Evolutionary conservation across 2,797 vertebrate genomes (phyloP).

Genomic region (Phyllotis vaccarum): DNA sequence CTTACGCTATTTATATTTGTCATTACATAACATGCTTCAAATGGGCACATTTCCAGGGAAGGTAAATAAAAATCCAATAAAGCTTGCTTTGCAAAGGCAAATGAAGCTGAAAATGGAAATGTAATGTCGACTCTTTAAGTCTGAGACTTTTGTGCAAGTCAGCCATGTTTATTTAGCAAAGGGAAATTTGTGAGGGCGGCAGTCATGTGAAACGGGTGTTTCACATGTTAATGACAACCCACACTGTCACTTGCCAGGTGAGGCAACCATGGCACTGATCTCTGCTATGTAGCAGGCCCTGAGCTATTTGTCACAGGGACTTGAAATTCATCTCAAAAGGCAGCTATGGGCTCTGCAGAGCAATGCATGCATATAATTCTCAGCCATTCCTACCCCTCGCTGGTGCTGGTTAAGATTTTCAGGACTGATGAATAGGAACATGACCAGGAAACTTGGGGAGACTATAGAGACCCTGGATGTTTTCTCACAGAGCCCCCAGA

Average conservation of each 20-base stretch:
- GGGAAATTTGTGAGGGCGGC: no score
- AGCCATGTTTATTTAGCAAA: background rate
- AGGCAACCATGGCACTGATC: background rate
- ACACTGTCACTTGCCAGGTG: background rate
- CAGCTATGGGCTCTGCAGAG: background rate
- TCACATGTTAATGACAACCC: background rate
- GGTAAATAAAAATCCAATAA: background rate
- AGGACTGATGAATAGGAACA: background rate
- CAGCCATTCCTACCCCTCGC: background rate
- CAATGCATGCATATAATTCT: background rate
- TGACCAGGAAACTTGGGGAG: background rate
- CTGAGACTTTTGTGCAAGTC: background rate
- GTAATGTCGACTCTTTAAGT: background rate
- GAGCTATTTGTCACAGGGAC: background rate
- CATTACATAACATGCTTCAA: background rate
- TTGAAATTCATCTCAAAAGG: background rate
- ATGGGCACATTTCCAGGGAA: background rate
- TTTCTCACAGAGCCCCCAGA: background rate
- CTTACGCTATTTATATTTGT: background rate
- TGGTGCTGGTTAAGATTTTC: background rate
- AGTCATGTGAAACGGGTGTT: background rate
- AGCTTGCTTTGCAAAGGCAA: conserved; percentile 2
- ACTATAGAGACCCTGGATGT: background rate
- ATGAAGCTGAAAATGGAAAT: background rate
- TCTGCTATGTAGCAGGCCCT: background rate